These are phyloP conservation scores for Lasioglossum pauxillum DNA, from an alignment of 2,888 invertebrate genomes.

Conservation along the genomic window DNA sequence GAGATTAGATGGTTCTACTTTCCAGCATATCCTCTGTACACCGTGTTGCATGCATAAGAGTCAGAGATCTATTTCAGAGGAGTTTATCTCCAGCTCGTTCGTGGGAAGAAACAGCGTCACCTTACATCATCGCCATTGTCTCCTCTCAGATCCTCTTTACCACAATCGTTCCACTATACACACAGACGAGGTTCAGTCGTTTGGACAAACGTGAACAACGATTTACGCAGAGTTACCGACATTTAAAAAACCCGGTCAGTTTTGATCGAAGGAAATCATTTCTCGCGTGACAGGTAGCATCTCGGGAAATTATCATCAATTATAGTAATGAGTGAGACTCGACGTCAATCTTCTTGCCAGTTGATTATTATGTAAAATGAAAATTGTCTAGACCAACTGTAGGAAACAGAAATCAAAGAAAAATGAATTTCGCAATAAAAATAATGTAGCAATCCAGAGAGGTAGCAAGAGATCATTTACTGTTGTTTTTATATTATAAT, in stretches of 20 bases:
- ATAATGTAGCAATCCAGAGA: too few species aligned
- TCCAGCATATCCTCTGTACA: conserved; percentile 44
- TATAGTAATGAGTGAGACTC: too few species aligned
- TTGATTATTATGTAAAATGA: too few species aligned
- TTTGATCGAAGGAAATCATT: neutral
- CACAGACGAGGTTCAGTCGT: neutral
- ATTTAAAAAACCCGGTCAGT: neutral
- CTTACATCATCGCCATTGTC: conserved; percentile 61
- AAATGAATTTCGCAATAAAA: too few species aligned
- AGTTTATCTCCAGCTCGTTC: conserved; percentile 74
- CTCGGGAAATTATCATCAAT: neutral
- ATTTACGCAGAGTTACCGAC: conserved; percentile 14
- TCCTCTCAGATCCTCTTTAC: conserved; percentile 46
- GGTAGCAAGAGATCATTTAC: too few species aligned
- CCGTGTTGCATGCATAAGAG: conserved; percentile 51
- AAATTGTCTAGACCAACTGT: too few species aligned
- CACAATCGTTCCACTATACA: conserved; percentile 30
- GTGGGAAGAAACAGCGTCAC: conserved; percentile 73
- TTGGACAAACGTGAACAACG: conserved; percentile 18
- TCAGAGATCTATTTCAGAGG: conserved; percentile 73
- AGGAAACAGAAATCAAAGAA: too few species aligned
- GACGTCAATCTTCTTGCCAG: too few species aligned
- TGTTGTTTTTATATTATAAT: too few species aligned
- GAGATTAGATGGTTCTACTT: conserved; percentile 60
- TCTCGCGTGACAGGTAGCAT: neutral